Evolutionary conservation across 2,113 vertebrate species (phyloP).

Genomic region (Mionectes macconnelli): DNA sequence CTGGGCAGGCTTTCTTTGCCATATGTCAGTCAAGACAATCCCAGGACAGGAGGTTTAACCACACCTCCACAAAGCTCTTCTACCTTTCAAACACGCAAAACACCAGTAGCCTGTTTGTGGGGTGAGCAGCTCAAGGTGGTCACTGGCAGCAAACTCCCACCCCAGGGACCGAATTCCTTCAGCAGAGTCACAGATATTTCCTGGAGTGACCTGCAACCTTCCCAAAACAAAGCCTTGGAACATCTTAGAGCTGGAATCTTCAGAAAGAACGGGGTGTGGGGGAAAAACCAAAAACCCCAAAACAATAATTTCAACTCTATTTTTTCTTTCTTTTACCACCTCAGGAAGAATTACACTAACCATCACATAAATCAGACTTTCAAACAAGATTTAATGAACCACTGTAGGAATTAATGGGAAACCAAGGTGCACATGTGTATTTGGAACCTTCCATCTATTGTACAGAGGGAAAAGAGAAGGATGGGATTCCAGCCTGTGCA

Average conservation of each 20-base stretch:
- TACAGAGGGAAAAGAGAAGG: neutral
- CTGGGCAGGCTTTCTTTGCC: neutral
- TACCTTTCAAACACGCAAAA: neutral
- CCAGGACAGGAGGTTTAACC: neutral
- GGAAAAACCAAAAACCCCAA: neutral
- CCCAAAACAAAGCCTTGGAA: neutral
- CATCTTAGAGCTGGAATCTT: neutral
- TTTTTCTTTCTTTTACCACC: neutral
- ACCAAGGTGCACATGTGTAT: rapidly evolving
- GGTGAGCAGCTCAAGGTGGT: neutral
- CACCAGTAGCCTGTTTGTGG: neutral
- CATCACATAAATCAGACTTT: neutral
- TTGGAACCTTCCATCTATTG: neutral
- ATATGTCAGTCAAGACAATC: neutral
- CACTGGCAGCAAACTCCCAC: neutral
- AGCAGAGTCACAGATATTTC: neutral
- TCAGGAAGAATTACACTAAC: neutral
- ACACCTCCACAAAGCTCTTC: neutral
- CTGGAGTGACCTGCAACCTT: neutral
- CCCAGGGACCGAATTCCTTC: rapidly evolving
- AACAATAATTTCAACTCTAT: neutral
- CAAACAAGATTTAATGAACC: neutral
- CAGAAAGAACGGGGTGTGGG: too few species aligned
- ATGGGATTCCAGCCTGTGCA: neutral
- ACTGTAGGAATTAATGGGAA: neutral